Base-by-base conservation (phyloP, 2,888 invertebrate genomes). In the Xylocampa areola region DNA sequence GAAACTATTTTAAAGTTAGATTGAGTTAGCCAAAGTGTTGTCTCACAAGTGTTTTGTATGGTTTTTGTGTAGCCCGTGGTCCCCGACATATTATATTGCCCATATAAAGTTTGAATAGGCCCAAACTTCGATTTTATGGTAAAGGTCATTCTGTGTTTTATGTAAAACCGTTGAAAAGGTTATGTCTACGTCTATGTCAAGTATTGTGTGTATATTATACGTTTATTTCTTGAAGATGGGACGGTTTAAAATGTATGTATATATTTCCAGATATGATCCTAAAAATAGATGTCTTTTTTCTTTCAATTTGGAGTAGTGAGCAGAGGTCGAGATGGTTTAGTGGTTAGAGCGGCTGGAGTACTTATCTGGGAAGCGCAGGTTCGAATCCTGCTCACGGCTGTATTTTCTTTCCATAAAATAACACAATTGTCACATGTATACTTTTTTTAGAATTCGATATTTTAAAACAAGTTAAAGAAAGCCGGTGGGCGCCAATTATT, bases 1-100 rank as follows among this genome's bases (percentile, higher is more conserved):
- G 53, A 76, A 88, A 87, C 87, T 87, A 85, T 86, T 88, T 83
- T 83, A 86, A 88, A 88, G 82, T 88, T 88, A 88, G 84, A 88
- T 87, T 87, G 85, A 86, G 88, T 88, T 88, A 73, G 72, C 62
- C 48, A 44, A 79, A 83, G 79, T 77, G 70, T 69, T 71, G 60
- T 77, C 67, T 62, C 61, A 49, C 60, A 77, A 79, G 76, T 73
- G 75, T 81, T 82, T 84, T 68, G 74, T 73, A 74, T 41, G 70
- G 74, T 80, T 84, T 82, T 84, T 79, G 71, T 68, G 52, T 74
- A 50, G 65, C 49, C 54, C 39, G 43, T 41, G 36, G 25, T 58
- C 33, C 37, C 39, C 41, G 27, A 29, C 54, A 52, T 51, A 55
- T 65, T 68, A 65, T 63, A 60, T 63, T 35, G 53, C 27, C 59